Percentiles rank a stretch among this genome's conserved stretches.
Evolutionary conservation across 2,888 invertebrate species (phyloP).

Genomic region (Aleiodes testaceus): DNA sequence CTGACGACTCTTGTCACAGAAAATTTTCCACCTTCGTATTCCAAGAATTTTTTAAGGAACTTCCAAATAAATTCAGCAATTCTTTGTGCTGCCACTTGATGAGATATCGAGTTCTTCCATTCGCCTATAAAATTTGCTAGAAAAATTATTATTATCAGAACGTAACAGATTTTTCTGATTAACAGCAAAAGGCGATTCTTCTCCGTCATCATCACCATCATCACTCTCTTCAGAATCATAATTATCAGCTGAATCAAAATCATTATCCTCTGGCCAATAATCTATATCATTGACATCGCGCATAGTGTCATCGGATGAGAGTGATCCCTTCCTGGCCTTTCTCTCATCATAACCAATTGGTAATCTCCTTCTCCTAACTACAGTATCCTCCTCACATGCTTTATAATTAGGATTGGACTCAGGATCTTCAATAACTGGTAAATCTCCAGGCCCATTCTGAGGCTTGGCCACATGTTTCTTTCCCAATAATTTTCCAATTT

Average conservation of each 20-base stretch:
- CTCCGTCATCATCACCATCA: slow-evolving; percentile 3
- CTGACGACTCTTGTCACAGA: too few species aligned
- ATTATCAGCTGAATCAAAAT: not conserved
- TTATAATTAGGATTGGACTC: not conserved
- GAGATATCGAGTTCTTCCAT: not conserved
- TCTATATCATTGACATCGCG: not conserved
- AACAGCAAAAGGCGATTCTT: not conserved
- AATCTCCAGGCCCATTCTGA: not conserved
- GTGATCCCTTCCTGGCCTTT: not conserved
- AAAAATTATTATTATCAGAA: not conserved
- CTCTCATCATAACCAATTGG: slow-evolving; percentile 23
- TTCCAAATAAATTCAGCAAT: too few species aligned
- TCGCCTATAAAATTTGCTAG: not conserved
- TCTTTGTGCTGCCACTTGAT: too few species aligned
- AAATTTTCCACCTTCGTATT: too few species aligned
- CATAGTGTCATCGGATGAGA: not conserved
- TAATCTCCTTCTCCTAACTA: not conserved
- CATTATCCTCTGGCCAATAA: not conserved
- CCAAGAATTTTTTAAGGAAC: too few species aligned
- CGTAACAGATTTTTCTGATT: not conserved
- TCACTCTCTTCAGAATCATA: not conserved
- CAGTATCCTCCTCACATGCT: not conserved
- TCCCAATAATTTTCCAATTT: slow-evolving; percentile 38
- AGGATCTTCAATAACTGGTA: slow-evolving; percentile 14
- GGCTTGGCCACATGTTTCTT: slow-evolving; percentile 36